Conservation (phyloP, 2,888 invertebrate species). For the Phorcus lineatus region DNA sequence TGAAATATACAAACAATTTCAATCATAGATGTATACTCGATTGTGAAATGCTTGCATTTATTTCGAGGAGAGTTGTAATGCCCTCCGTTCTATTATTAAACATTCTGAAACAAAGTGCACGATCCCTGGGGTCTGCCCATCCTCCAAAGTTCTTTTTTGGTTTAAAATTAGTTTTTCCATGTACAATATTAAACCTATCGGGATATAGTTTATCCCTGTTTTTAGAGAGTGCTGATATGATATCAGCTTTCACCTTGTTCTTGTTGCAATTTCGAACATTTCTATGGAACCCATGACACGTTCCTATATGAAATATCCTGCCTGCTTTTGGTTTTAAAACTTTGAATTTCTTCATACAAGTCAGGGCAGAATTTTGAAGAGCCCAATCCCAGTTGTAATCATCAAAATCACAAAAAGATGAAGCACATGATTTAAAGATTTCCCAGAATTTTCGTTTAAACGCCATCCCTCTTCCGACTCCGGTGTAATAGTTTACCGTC, state of each 20-base stretch:
- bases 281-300: conserved; percentile 23
- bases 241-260: neutral
- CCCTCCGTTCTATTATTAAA: neutral
- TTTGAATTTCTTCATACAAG: conserved; percentile 9
- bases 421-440: neutral
- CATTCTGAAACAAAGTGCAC: conserved; percentile 1
- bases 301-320: conserved; percentile 24
- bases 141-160: neutral
- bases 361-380: neutral
- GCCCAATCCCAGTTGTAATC: conserved; percentile 32
- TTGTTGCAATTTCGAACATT: neutral
- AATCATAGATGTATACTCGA: neutral
- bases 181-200: neutral
- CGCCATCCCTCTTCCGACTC: conserved; percentile 19
- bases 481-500: neutral
- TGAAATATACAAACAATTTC: no score
- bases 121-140: conserved; percentile 27
- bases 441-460: conserved; percentile 24
- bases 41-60: neutral
- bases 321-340: conserved; percentile 14
- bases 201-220: neutral
- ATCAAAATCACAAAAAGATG: conserved; percentile 25
- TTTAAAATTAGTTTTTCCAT: neutral
- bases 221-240: neutral
- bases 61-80: neutral